A percentile compares a stretch with the other conserved stretches of the same genome.
These are phyloP conservation scores for Sisyra nigra DNA, from an alignment of 2,888 invertebrate species.

Conservation along the genomic window DNA sequence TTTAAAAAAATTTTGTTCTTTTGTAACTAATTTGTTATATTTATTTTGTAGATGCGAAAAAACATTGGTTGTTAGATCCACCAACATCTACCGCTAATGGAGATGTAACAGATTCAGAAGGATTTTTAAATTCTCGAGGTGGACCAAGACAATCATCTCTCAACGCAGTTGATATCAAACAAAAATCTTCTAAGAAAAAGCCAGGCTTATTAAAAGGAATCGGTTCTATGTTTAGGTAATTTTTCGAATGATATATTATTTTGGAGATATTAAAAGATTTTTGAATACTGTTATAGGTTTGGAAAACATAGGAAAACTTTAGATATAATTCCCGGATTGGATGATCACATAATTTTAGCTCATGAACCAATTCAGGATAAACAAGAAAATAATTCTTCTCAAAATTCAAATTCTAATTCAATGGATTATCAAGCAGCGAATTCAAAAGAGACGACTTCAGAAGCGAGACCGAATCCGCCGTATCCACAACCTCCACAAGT, in stretches of 20 bases:
- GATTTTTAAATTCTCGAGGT: constrained; percentile 45
- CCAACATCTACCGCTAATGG: constrained; percentile 43
- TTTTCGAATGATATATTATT: constrained; percentile 4
- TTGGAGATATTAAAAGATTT: neutral
- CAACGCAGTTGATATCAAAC: constrained; percentile 45
- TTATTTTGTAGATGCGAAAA: constrained; percentile 38
- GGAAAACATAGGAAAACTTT: constrained; percentile 45
- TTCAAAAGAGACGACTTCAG: constrained; percentile 13
- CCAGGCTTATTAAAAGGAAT: constrained; percentile 65
- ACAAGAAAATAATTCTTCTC: constrained; percentile 8
- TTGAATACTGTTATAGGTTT: constrained; percentile 32
- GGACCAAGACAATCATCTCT: constrained; percentile 67
- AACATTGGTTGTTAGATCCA: constrained; percentile 69
- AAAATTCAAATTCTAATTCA: constrained; percentile 2
- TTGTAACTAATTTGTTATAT: neutral
- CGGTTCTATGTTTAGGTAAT: constrained; percentile 58
- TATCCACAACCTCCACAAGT: constrained; percentile 10
- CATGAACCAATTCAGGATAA: constrained; percentile 6
- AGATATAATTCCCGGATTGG: constrained; percentile 26
- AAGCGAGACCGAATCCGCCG: constrained; percentile 11
- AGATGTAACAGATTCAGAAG: constrained; percentile 30
- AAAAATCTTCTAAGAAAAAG: constrained; percentile 40
- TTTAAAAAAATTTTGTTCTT: constrained; percentile 1
- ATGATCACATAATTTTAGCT: constrained; percentile 19
- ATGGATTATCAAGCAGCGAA: constrained; percentile 10